Percentiles rank a stretch among this genome's conserved stretches.
Evolutionary conservation across 2,888 invertebrate genomes (phyloP).

Genomic region (Drosophila diplacantha): DNA sequence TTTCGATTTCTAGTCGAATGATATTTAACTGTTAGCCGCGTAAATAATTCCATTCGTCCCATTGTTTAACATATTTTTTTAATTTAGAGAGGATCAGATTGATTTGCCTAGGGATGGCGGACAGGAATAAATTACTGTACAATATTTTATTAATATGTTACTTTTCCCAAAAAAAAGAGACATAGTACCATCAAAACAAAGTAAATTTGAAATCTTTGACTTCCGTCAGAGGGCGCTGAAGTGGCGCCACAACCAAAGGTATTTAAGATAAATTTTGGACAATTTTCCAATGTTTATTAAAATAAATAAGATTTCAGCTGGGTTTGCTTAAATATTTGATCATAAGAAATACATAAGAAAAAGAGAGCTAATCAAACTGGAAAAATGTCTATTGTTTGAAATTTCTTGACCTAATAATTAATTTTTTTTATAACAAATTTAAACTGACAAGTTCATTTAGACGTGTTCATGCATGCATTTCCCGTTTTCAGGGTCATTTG

Average conservation of each 20-base stretch:
- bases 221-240: background rate
- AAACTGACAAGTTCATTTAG: background rate
- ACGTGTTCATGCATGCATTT: background rate
- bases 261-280: too few relatives aligned
- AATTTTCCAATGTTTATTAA: too few relatives aligned
- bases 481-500: slow-evolving; percentile 4
- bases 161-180: too few relatives aligned
- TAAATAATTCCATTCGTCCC: background rate
- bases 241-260: too few relatives aligned
- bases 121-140: too few relatives aligned
- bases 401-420: background rate
- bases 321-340: too few relatives aligned
- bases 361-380: background rate
- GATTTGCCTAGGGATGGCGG: too few relatives aligned
- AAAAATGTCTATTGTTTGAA: background rate
- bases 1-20: background rate
- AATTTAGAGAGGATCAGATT: too few relatives aligned
- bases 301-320: too few relatives aligned
- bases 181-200: too few relatives aligned
- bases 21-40: background rate
- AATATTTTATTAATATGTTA: too few relatives aligned
- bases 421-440: background rate
- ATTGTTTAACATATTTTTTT: background rate
- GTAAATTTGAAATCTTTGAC: too few relatives aligned
- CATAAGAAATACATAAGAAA: background rate